Conservation (phyloP, 2,888 invertebrate genomes). For the Trissonchulus latispiculum region DNA sequence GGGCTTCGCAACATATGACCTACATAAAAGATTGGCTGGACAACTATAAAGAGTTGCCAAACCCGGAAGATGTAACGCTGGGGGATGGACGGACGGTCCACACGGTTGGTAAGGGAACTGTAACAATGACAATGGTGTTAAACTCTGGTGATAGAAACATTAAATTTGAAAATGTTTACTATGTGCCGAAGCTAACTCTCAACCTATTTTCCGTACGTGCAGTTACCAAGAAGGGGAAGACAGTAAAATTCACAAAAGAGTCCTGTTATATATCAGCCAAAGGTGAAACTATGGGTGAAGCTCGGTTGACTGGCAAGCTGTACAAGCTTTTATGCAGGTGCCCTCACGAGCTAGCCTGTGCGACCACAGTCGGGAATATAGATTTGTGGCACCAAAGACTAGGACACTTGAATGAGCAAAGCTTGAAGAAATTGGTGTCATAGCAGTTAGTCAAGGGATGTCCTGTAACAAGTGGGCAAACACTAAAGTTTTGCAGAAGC, state of each 20-base stretch:
- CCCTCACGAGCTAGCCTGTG: not conserved
- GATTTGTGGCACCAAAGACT: not conserved
- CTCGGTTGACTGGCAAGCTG: not conserved
- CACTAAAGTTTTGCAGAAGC: not conserved
- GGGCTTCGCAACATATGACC: not conserved
- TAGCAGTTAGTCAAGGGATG: too few relatives aligned
- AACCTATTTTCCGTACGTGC: not conserved
- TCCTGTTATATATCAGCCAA: not conserved
- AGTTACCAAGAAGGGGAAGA: not conserved
- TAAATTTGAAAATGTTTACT: not conserved
- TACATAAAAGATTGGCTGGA: not conserved
- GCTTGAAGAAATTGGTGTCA: not conserved
- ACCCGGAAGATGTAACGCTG: not conserved
- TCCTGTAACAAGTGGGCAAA: too few relatives aligned
- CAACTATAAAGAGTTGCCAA: not conserved
- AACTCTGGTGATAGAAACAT: not conserved
- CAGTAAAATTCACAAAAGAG: not conserved
- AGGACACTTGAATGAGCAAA: not conserved
- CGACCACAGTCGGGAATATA: not conserved
- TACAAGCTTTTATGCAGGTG: not conserved
- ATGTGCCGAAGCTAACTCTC: not conserved
- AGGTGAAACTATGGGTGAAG: not conserved
- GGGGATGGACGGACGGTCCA: not conserved
- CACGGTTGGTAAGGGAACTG: not conserved
- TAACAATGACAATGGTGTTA: not conserved